Conservation (phyloP, 2,797 vertebrate genomes). For the Karalla daura region DNA sequence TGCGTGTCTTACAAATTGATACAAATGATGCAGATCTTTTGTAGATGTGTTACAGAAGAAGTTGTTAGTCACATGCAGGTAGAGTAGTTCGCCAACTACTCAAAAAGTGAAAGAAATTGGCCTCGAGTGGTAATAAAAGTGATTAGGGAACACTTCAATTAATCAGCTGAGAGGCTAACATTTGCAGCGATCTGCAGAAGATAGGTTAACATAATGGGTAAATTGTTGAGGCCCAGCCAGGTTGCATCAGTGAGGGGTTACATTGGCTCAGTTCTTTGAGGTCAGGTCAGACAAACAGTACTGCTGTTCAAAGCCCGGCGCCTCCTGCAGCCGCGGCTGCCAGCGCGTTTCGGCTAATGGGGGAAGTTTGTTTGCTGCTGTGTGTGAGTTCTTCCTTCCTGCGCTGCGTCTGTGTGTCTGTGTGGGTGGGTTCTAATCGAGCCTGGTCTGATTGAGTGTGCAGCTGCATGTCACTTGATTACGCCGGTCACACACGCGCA, state of each 20-base stretch:
- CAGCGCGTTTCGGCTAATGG: background rate
- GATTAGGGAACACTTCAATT: too few species aligned
- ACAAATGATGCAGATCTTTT: background rate
- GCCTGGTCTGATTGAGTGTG: slow-evolving; percentile 65
- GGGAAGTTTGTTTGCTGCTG: background rate
- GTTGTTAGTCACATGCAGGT: background rate
- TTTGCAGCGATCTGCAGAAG: too few species aligned
- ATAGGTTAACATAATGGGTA: background rate
- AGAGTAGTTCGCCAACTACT: background rate
- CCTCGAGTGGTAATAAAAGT: too few species aligned
- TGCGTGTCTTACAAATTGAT: too few species aligned
- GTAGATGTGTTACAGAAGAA: background rate
- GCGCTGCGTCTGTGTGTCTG: background rate
- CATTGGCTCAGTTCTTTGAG: background rate
- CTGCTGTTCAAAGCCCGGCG: background rate
- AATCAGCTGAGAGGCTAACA: too few species aligned
- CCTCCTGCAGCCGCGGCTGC: background rate
- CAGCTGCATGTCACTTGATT: slow-evolving; percentile 71
- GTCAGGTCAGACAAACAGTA: background rate
- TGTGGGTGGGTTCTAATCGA: slow-evolving; percentile 11
- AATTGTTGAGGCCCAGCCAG: background rate
- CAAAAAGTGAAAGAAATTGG: background rate
- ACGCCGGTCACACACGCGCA: slow-evolving; percentile 15
- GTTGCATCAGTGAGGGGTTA: too few species aligned
- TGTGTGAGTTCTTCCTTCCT: background rate